These are phyloP conservation scores for Echinarachnius parma DNA, from an alignment of 53 echinoderm and acorn worm species.

Conservation along the genomic window DNA sequence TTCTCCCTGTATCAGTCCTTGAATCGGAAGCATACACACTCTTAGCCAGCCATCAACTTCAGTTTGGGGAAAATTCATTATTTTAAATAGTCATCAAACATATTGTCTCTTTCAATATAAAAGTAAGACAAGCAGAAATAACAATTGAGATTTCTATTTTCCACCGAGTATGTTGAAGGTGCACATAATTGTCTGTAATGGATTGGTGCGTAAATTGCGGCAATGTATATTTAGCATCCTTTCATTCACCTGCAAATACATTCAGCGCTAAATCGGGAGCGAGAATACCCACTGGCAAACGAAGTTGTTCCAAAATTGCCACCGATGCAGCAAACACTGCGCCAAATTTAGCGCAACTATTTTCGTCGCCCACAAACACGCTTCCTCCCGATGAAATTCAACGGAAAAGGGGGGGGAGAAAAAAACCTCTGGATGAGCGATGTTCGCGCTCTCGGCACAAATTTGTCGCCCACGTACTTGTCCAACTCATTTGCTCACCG, in stretches of 20 bases:
- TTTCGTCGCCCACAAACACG: constrained; percentile 6
- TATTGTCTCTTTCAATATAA: too few species aligned
- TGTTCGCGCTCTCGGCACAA: constrained; percentile 33
- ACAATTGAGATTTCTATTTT: too few species aligned
- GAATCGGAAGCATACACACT: too few species aligned
- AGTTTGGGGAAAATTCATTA: too few species aligned
- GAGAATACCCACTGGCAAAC: constrained; percentile 32
- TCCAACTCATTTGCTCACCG: too few species aligned
- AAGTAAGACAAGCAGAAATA: too few species aligned
- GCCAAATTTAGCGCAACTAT: constrained; percentile 40
- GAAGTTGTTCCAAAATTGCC: constrained; percentile 37
- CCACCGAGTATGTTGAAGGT: too few species aligned
- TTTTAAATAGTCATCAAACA: too few species aligned
- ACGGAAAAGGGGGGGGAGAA: constrained; percentile 7
- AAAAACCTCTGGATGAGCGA: constrained; percentile 33
- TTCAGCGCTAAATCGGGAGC: constrained; percentile 37
- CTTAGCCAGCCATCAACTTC: too few species aligned
- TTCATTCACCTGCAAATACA: constrained; percentile 15
- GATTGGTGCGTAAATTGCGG: constrained; percentile 3
- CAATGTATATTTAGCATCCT: neutral
- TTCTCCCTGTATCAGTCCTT: too few species aligned
- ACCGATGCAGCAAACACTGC: constrained; percentile 17
- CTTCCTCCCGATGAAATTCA: constrained; percentile 7
- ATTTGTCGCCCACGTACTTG: constrained; percentile 31
- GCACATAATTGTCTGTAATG: too few species aligned